A percentile compares a stretch with the other conserved stretches of the same genome.
phyloP scores from a whole-genome alignment of 2,888 invertebrate species.

The Drosophila leonis region DNA sequence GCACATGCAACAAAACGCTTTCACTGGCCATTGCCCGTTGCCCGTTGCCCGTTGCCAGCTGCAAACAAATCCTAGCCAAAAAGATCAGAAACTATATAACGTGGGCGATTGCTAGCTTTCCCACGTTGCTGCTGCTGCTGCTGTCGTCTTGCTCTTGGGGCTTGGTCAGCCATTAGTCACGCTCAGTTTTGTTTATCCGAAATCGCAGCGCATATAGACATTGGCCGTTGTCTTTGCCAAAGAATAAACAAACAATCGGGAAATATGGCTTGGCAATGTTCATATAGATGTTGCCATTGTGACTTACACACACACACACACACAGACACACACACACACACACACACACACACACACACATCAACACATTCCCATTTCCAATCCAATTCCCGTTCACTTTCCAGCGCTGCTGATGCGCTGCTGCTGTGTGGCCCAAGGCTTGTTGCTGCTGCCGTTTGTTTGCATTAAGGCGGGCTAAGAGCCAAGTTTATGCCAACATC shows the following conservation, averaged over 20 bases:
- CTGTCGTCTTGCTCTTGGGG: conserved; percentile 43
- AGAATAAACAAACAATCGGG: conserved; percentile 57
- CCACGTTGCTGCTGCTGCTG: conserved; percentile 42
- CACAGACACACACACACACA: conserved; percentile 5
- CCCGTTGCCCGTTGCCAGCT: conserved; percentile 8
- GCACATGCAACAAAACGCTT: conserved; percentile 51
- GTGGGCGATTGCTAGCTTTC: conserved; percentile 56
- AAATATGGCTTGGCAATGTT: conserved; percentile 29
- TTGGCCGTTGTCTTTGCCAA: conserved; percentile 37
- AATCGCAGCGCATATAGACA: conserved; percentile 39
- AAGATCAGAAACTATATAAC: conserved; percentile 32
- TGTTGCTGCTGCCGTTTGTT: conserved; percentile 34
- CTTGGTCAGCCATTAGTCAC: conserved; percentile 68
- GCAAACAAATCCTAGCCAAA: conserved; percentile 49
- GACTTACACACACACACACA: background rate
- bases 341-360: background rate
- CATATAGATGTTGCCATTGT: conserved; percentile 38
- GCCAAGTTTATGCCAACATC: conserved; percentile 51
- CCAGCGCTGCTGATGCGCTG: conserved; percentile 32
- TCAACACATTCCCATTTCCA: conserved; percentile 5
- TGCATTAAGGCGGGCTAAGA: conserved; percentile 52
- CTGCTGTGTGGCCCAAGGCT: conserved; percentile 40
- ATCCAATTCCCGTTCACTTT: conserved; percentile 28
- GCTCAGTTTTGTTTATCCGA: conserved; percentile 49
- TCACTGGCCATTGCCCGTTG: conserved; percentile 46